Base-by-base conservation (phyloP, 2,113 vertebrate genomes). In the Phylloscopus trochiloides region DNA sequence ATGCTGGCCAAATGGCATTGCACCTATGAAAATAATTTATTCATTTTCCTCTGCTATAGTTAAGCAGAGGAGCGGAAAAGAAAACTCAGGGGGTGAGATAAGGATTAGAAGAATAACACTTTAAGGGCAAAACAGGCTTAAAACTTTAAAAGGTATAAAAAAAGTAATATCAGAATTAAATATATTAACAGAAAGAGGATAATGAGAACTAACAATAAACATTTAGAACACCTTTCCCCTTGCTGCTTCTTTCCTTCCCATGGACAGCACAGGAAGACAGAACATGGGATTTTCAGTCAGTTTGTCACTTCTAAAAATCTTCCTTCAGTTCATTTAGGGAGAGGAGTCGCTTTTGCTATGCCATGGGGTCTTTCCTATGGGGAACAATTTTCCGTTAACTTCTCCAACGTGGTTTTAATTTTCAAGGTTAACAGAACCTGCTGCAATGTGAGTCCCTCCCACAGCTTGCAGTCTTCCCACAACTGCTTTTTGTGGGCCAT, bases 1-100 rank as follows among this genome's bases (percentile, higher is more conserved):
- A 40, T 3, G 4, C 57, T 47, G 26, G 15, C 26, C 28, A 32
- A 61, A 61, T 0, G 0, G 20, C 12, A 25, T 7, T 32, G 45
- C 12, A 20, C 17, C 34, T 26, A 12, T 38, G 21, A 76, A 50
- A 76, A 40, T 40, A 1, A 40, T 50, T 31, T 32, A 25, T 50
- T 50, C 16, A 32, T 76, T 50, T 61, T 48, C n/a, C 16, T 76
- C 20, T 61, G 16, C 43, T 76, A 20, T 20, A 32, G 17, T 40
- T 76, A 38, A 50, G 21, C 12, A 40, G 73, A 50, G 12, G 12
- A 61, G 7, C 16, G 42, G 28, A 7, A 38, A 75, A 36, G 25
- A 58, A 38, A 75, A 75, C 43, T 75, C 55, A 48, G 31, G 12
- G 25, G 16, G 2, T 38, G 9, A 48, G 55, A 38, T 38, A 38